These are phyloP conservation scores for Bombus waltoni DNA, from an alignment of 1,140 invertebrate genomes.

Conservation along the genomic window DNA sequence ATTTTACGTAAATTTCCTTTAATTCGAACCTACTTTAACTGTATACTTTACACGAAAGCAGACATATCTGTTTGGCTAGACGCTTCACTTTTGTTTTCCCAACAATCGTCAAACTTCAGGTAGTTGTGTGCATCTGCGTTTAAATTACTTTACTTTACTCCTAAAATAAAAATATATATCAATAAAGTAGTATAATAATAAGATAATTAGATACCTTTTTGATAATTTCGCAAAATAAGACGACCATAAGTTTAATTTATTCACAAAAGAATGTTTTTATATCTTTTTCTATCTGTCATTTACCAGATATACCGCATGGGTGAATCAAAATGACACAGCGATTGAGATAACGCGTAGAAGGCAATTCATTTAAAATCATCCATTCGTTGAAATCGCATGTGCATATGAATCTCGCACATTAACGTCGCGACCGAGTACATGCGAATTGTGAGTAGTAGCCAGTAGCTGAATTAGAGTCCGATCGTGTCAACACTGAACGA, in stretches of 20 bases:
- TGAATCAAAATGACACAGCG: neutral
- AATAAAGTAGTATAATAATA: neutral
- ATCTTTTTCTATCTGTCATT: neutral
- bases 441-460: constrained; percentile 47
- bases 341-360: constrained; percentile 12
- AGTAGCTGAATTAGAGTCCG: constrained; percentile 65
- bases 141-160: neutral
- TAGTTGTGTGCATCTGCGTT: neutral
- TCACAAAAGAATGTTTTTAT: neutral
- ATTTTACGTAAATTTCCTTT: neutral
- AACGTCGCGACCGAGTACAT: constrained; percentile 35
- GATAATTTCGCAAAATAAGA: neutral
- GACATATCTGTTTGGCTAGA: neutral
- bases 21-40: neutral
- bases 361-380: constrained; percentile 17
- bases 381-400: constrained; percentile 20
- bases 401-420: constrained; percentile 27
- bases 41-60: neutral
- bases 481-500: constrained; percentile 66
- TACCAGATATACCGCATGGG: neutral
- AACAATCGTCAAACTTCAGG: neutral
- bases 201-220: neutral
- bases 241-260: neutral
- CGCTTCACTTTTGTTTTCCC: neutral
- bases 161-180: neutral